Evolutionary conservation across 1,140 invertebrate genomes (phyloP).

Genomic region (Rhynchophorus ferrugineus): DNA sequence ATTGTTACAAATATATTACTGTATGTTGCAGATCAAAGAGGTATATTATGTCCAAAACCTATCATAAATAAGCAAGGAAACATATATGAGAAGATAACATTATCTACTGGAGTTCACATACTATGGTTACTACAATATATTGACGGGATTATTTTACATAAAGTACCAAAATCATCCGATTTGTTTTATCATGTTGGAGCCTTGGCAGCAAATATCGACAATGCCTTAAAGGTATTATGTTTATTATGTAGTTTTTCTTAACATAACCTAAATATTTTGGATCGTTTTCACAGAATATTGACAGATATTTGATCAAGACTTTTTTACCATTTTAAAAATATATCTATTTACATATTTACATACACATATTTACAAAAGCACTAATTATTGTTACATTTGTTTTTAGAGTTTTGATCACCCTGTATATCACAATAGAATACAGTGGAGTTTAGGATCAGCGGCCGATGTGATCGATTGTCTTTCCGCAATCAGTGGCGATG

Average conservation of each 20-base stretch:
- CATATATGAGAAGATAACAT: conserved; percentile 52
- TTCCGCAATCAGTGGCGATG: conserved; percentile 55
- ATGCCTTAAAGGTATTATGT: conserved; percentile 51
- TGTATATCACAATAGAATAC: conserved; percentile 54
- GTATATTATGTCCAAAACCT: conserved; percentile 57
- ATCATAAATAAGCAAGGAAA: conserved; percentile 56
- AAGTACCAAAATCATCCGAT: conserved; percentile 46
- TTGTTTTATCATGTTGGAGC: conserved; percentile 63
- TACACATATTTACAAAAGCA: too few relatives aligned
- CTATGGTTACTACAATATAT: conserved; percentile 67
- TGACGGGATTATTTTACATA: conserved; percentile 59
- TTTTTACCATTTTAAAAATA: too few relatives aligned
- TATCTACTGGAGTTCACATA: conserved; percentile 49
- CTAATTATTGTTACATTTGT: neutral
- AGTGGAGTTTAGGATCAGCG: conserved; percentile 66
- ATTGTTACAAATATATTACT: too few relatives aligned
- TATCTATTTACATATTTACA: too few relatives aligned
- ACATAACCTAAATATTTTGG: too few relatives aligned
- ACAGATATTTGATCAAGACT: too few relatives aligned
- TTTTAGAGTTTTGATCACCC: conserved; percentile 60
- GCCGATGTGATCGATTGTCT: conserved; percentile 63
- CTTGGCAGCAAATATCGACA: conserved; percentile 59
- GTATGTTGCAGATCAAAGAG: conserved; percentile 39
- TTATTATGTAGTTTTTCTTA: conserved; percentile 1
- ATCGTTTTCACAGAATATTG: too few relatives aligned